Evolutionary conservation across 30 jellyfish, hydroid and myxozoan species (phyloP).

Genomic region (Rhopilema esculentum): DNA sequence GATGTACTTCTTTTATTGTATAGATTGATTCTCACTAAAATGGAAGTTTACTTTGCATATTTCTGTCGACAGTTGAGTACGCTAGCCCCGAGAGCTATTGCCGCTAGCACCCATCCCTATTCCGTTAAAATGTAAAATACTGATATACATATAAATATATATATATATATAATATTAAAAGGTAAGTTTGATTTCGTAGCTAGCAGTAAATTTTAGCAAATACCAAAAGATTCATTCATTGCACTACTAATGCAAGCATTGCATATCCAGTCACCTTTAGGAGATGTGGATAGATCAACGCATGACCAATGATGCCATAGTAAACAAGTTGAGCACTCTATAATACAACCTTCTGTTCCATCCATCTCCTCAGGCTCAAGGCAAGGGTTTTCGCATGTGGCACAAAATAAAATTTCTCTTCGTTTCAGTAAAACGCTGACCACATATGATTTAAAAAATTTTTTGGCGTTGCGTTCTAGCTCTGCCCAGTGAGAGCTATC

Average conservation of each 20-base stretch:
- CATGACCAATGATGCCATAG: slow-evolving; percentile 20
- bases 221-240: background rate
- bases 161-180: too few species aligned
- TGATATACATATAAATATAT: too few species aligned
- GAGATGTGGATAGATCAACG: background rate
- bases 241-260: background rate
- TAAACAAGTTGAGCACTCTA: background rate
- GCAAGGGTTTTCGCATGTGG: slow-evolving; percentile 27
- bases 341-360: background rate
- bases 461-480: slow-evolving; percentile 8
- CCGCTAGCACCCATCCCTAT: too few species aligned
- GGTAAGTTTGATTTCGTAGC: background rate
- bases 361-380: slow-evolving; percentile 24
- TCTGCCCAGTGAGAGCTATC: slow-evolving; percentile 17
- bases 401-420: slow-evolving; percentile 4
- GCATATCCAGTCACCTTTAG: slow-evolving; percentile 13
- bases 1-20: background rate
- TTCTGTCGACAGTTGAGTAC: too few species aligned
- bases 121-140: too few species aligned
- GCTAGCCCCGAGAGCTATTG: too few species aligned
- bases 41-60: too few species aligned
- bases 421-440: background rate
- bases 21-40: background rate
- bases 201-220: background rate
- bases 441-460: slow-evolving; percentile 32